Evolutionary conservation across 1,140 invertebrate species (phyloP).

Genomic region (Papilio machaon): DNA sequence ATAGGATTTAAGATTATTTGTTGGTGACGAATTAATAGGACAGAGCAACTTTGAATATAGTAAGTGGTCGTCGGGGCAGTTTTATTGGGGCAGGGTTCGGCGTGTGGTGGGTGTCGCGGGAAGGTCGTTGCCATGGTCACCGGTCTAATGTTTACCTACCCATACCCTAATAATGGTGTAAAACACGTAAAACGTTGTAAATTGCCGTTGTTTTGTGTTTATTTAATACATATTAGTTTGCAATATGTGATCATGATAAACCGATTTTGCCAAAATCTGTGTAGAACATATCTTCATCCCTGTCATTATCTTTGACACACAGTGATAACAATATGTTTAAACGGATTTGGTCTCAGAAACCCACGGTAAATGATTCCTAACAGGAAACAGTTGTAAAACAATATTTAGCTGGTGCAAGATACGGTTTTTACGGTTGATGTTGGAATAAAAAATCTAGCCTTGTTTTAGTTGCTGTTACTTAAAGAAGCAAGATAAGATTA

Average conservation of each 20-base stretch:
- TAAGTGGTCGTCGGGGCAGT: not conserved
- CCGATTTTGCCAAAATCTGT: too few relatives aligned
- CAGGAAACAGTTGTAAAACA: too few relatives aligned
- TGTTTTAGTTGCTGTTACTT: too few relatives aligned
- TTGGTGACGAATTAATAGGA: not conserved
- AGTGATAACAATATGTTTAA: too few relatives aligned
- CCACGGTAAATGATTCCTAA: too few relatives aligned
- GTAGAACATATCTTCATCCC: too few relatives aligned
- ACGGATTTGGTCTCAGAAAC: too few relatives aligned
- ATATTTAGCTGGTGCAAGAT: too few relatives aligned
- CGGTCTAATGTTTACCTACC: not conserved
- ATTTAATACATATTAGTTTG: not conserved
- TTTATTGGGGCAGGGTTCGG: not conserved
- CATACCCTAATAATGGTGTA: not conserved
- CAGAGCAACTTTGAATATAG: not conserved
- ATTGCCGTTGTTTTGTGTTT: not conserved
- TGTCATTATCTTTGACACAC: too few relatives aligned
- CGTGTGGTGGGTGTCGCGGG: not conserved
- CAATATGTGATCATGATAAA: not conserved
- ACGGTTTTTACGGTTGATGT: too few relatives aligned
- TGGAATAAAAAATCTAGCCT: too few relatives aligned
- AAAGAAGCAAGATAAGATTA: too few relatives aligned
- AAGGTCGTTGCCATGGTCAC: slow-evolving; percentile 15
- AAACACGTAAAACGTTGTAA: not conserved
- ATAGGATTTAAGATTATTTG: not conserved